Evolutionary conservation across 1,140 invertebrate genomes (phyloP).

Genomic region (Lethocerus indicus): DNA sequence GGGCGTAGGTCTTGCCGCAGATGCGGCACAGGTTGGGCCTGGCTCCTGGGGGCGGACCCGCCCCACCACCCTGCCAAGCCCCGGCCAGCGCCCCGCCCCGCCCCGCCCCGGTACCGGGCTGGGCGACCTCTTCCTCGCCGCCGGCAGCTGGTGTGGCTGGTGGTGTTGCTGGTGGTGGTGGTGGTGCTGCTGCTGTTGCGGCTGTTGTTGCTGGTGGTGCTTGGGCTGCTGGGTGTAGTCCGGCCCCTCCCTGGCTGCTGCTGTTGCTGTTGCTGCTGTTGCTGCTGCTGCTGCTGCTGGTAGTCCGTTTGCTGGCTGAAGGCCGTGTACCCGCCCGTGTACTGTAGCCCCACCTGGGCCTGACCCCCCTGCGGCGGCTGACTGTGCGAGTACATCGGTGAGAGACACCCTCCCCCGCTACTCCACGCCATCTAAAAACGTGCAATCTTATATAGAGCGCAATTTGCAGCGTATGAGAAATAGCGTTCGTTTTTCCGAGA

Average conservation of each 20-base stretch:
- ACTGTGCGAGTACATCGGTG: too few relatives aligned
- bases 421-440: too few relatives aligned
- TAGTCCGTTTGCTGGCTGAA: not conserved
- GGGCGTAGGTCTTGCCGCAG: conserved; percentile 89
- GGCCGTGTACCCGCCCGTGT: not conserved
- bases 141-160: conserved; percentile 1
- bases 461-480: too few relatives aligned
- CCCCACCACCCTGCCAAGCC: too few relatives aligned
- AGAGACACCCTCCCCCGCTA: too few relatives aligned
- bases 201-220: not conserved
- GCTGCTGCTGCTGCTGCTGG: conserved; percentile 2
- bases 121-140: too few relatives aligned
- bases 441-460: too few relatives aligned
- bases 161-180: conserved; percentile 6
- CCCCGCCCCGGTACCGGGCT: too few relatives aligned
- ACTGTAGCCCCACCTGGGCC: too few relatives aligned
- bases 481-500: too few relatives aligned
- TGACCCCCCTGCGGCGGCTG: too few relatives aligned
- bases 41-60: not conserved
- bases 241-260: conserved; percentile 10
- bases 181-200: not conserved
- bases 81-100: too few relatives aligned
- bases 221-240: conserved; percentile 4
- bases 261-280: conserved; percentile 15
- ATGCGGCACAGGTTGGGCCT: conserved; percentile 66